Percentiles rank a stretch among this genome's conserved stretches.
Conservation (phyloP, 2,888 invertebrate species). For the Dicroscelio sp. region DNA sequence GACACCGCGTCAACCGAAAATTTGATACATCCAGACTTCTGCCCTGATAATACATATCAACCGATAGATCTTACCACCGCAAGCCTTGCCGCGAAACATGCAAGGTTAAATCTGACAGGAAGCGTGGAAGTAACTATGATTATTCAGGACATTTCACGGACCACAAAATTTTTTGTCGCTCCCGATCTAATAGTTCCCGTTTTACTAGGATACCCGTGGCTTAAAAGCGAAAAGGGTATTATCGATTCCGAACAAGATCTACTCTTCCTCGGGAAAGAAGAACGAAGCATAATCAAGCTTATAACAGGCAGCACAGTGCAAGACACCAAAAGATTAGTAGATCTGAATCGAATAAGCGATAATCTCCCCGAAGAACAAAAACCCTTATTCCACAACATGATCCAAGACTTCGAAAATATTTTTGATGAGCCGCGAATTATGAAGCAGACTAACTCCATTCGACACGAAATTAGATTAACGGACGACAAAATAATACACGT, state of each 20-base stretch:
- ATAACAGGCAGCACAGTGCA: no score
- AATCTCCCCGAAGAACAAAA: background rate
- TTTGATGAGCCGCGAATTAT: slow-evolving; percentile 29
- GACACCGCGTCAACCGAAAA: slow-evolving; percentile 20
- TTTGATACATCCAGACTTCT: background rate
- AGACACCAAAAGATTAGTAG: background rate
- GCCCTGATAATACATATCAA: background rate
- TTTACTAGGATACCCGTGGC: slow-evolving; percentile 17
- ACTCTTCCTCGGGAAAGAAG: background rate
- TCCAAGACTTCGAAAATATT: background rate
- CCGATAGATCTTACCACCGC: background rate
- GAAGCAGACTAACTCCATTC: slow-evolving; percentile 14
- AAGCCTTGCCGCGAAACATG: background rate
- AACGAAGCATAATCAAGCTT: background rate
- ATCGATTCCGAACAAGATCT: background rate
- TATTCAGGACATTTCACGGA: background rate
- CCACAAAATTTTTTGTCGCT: background rate
- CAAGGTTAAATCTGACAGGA: background rate
- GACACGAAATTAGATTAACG: slow-evolving; percentile 19
- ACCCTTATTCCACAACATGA: background rate
- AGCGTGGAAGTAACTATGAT: background rate
- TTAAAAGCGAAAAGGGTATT: background rate
- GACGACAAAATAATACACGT: background rate
- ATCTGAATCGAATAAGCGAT: background rate
- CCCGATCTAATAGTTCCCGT: background rate